These are phyloP conservation scores for Hetaerina titia DNA, from an alignment of 2,888 invertebrate genomes.

Conservation along the genomic window DNA sequence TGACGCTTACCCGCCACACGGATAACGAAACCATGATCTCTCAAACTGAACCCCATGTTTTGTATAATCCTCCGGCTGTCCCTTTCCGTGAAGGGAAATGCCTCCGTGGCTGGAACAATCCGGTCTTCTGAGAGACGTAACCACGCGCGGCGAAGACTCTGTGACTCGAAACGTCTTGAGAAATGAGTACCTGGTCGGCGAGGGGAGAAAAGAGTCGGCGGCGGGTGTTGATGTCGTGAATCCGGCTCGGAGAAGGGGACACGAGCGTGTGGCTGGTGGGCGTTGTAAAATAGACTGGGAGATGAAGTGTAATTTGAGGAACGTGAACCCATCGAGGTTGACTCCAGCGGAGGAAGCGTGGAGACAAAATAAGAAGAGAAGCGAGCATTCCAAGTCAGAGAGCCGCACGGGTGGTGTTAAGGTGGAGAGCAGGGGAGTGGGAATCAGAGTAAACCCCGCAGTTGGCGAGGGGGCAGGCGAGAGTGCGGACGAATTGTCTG, in stretches of 20 bases:
- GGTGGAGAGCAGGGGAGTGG: background rate
- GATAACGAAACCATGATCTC: too few relatives aligned
- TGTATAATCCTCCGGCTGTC: too few relatives aligned
- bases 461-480: background rate
- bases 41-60: too few relatives aligned
- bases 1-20: too few relatives aligned
- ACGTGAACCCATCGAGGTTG: background rate
- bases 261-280: background rate
- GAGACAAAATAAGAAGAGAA: background rate
- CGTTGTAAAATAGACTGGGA: background rate
- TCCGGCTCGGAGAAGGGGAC: background rate
- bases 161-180: too few relatives aligned
- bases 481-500: background rate
- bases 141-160: too few relatives aligned
- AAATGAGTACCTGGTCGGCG: too few relatives aligned
- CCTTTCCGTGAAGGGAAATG: too few relatives aligned
- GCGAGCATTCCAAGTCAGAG: background rate
- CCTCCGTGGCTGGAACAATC: too few relatives aligned
- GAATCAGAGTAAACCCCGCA: background rate
- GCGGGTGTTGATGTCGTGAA: background rate
- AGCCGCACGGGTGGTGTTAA: background rate
- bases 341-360: background rate
- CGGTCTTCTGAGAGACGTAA: too few relatives aligned
- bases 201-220: background rate
- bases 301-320: background rate